Conservation (phyloP, 2,888 invertebrate species). For the Celastrina argiolus region DNA sequence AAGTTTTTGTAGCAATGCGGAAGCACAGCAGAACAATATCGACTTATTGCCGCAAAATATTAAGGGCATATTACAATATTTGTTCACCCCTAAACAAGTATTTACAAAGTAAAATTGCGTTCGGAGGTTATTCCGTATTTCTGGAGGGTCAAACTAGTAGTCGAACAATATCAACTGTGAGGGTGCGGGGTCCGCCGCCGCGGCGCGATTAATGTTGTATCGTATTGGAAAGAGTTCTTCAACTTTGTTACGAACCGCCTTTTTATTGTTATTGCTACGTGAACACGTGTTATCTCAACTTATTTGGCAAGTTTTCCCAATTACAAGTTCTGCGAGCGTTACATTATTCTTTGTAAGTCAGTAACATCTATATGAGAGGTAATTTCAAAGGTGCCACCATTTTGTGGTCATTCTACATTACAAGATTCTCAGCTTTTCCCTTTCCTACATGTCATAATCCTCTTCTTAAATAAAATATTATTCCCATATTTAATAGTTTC, state of each 20-base stretch:
- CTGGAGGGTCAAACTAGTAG: constrained; percentile 35
- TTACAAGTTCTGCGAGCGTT: not conserved
- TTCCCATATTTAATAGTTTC: no score
- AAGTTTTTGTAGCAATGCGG: not conserved
- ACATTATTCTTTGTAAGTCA: no score
- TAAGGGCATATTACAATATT: constrained; percentile 34
- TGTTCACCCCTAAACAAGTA: constrained; percentile 37
- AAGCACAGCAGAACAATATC: not conserved
- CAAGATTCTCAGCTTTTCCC: no score
- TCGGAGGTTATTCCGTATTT: constrained; percentile 35
- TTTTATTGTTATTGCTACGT: constrained; percentile 1
- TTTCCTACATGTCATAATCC: no score
- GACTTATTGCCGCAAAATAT: constrained; percentile 29
- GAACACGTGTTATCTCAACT: not conserved
- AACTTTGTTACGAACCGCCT: constrained; percentile 2
- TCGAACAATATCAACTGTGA: constrained; percentile 29
- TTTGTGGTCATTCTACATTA: no score
- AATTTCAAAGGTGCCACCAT: no score
- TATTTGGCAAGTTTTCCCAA: not conserved
- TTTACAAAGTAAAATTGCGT: constrained; percentile 43
- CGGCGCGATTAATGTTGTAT: constrained; percentile 13
- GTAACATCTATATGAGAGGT: no score
- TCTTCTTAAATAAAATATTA: no score
- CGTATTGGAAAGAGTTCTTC: constrained; percentile 6
- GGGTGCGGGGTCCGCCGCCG: constrained; percentile 5